These are phyloP conservation scores for Drosophila lacertosa DNA, from an alignment of 1,140 invertebrate species.

Conservation along the genomic window DNA sequence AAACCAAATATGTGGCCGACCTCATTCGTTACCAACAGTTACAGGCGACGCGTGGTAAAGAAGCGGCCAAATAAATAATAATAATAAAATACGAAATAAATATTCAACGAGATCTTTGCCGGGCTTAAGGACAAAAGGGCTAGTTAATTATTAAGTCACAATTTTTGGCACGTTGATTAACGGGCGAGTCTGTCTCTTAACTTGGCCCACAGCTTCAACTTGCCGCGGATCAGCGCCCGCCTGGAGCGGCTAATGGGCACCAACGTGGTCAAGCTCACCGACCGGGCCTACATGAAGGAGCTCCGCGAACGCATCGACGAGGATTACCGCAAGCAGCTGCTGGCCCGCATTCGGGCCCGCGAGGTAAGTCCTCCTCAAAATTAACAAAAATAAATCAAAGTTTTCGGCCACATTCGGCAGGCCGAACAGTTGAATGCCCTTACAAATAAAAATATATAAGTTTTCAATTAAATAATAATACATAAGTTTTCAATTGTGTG, in stretches of 20 bases:
- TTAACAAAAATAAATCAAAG: background rate
- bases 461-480: too few relatives aligned
- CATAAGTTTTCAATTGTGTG: too few relatives aligned
- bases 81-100: background rate
- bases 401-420: too few relatives aligned
- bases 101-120: constrained; percentile 13
- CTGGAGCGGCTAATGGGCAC: constrained; percentile 88
- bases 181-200: constrained; percentile 19
- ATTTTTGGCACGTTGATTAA: constrained; percentile 46
- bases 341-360: constrained; percentile 86
- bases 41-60: constrained; percentile 53
- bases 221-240: constrained; percentile 85
- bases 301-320: constrained; percentile 86
- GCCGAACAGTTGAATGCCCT: too few relatives aligned
- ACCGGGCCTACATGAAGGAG: constrained; percentile 87
- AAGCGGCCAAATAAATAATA: constrained; percentile 14
- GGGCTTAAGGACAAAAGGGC: constrained; percentile 14
- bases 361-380: constrained; percentile 84
- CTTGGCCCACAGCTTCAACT: constrained; percentile 84
- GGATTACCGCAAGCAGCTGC: constrained; percentile 86
- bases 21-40: constrained; percentile 81
- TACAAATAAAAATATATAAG: too few relatives aligned
- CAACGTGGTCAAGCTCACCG: constrained; percentile 87
- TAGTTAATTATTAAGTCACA: constrained; percentile 35
- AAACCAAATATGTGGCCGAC: constrained; percentile 61